Evolutionary conservation across 2,113 vertebrate species (phyloP), one percentile per base, ranked within the genome.

Genomic region (Callionymus lyra): DNA sequence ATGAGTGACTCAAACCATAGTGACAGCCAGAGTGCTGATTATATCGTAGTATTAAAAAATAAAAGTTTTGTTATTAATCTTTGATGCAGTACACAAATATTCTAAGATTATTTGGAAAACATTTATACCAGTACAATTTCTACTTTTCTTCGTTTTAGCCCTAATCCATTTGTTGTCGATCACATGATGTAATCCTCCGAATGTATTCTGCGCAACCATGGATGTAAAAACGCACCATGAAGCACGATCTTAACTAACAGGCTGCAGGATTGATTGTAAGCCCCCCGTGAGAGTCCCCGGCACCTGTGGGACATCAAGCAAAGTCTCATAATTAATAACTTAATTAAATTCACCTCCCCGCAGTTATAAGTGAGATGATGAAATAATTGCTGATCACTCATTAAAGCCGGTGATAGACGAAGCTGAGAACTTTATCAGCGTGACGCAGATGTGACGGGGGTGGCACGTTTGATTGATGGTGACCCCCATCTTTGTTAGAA

Each of bases 241-340:
- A 8, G 21, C n/a, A 27, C 8, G 21, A 27, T 64, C 59, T 66
- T 76, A 80, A 73, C 74, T 74, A 72, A 72, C 37, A 61, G 56
- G 62, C 40, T 33, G 36, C 9, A 3, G 59, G 60, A 78, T 64
- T 69, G 63, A 74, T 76, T 70, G 4, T 47, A 35, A 52, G 58
- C 63, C 14, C 36, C 79, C 53, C 68, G 4, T 0, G 70, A 63
- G 70, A 50, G 47, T 55, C 37, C 2, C 1, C 1, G 47, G 62
- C 72, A 78, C 79, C 75, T 78, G 70, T 45, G 66, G 77, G 74
- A 63, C 53, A 76, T 75, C 74, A 66, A 76, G 73, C 73, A 59
- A 72, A 65, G 58, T 58, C 44, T 74, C 36, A 58, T 77, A 75
- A 78, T 80, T 68, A 69, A 76, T 76, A 16, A 68, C 47, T 80